These are phyloP conservation scores for Rousettus leschenaultii DNA, from an alignment of 2,113 vertebrate genomes.

Conservation along the genomic window DNA sequence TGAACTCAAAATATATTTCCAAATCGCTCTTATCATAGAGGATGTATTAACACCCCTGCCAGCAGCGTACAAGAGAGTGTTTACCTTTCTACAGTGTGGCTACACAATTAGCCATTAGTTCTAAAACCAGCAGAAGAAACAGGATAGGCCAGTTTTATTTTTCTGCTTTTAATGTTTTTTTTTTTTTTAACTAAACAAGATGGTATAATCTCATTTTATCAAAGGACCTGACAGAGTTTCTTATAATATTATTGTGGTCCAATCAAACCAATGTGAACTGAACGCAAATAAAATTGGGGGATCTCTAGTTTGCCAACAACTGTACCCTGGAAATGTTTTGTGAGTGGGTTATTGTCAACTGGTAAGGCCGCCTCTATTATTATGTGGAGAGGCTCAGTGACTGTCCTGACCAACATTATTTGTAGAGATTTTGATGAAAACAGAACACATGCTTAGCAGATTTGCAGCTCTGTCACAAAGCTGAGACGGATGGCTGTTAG, in stretches of 20 bases:
- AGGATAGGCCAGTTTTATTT: neutral
- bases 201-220: conserved; percentile 31
- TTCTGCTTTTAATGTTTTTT: neutral
- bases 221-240: neutral
- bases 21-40: neutral
- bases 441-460: neutral
- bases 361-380: neutral
- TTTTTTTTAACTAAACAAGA: neutral
- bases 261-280: neutral
- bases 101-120: neutral
- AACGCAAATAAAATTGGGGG: neutral
- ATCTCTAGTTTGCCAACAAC: conserved; percentile 8
- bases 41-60: neutral
- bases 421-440: conserved; percentile 33
- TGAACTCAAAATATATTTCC: neutral
- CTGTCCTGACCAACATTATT: neutral
- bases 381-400: neutral
- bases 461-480: neutral
- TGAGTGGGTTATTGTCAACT: neutral
- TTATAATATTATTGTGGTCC: neutral
- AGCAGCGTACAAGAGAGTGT: neutral
- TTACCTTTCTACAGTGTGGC: neutral
- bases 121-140: conserved; percentile 18
- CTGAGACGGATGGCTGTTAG: neutral
- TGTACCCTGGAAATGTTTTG: neutral